Evolutionary conservation across 2,113 vertebrate species (phyloP).

Genomic region (Ploceus nigricollis): DNA sequence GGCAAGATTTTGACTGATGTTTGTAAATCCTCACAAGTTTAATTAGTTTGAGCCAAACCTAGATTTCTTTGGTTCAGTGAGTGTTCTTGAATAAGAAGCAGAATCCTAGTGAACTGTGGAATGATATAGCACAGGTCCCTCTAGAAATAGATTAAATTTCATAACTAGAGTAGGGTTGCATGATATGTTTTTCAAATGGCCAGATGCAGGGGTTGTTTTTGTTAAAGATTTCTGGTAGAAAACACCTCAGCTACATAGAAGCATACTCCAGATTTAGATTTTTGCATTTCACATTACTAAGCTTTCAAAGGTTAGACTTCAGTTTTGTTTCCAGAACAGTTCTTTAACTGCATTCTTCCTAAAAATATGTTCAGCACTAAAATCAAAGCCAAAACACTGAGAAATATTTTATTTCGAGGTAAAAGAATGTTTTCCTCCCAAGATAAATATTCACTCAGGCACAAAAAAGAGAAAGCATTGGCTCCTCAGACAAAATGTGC

Average conservation of each 20-base stretch:
- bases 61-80: conserved; percentile 7
- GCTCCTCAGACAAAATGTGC: not conserved
- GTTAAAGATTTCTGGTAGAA: not conserved
- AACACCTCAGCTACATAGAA: not conserved
- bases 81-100: conserved; percentile 7
- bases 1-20: conserved; percentile 6
- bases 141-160: conserved; percentile 17
- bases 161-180: not conserved
- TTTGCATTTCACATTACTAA: not conserved
- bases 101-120: not conserved
- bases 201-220: not conserved
- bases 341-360: not conserved
- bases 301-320: not conserved
- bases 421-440: not conserved
- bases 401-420: conserved; percentile 20
- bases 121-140: not conserved
- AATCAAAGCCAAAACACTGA: not conserved
- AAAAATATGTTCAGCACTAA: not conserved
- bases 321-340: not conserved
- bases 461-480: not conserved
- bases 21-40: conserved; percentile 43
- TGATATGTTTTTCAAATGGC: not conserved
- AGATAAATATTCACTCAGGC: not conserved
- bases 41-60: conserved; percentile 28
- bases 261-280: not conserved